These are phyloP conservation scores for Branchinecta lindahli DNA, from an alignment of 1,140 invertebrate species.

Conservation along the genomic window DNA sequence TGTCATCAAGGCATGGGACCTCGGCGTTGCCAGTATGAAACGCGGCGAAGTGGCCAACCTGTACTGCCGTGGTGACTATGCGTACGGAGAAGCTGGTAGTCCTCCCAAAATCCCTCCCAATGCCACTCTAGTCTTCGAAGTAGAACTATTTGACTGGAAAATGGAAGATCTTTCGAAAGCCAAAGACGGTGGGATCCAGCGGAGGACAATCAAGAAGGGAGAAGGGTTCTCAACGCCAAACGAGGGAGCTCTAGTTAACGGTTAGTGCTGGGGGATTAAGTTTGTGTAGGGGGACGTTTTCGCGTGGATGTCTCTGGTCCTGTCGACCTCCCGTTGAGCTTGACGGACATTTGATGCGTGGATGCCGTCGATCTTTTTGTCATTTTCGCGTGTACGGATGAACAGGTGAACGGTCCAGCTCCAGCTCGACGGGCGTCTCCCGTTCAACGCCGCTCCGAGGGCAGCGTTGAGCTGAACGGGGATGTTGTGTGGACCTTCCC, in stretches of 20 bases:
- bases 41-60: conserved; percentile 68
- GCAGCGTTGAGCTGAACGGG: too few relatives aligned
- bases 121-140: conserved; percentile 79
- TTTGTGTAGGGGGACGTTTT: too few relatives aligned
- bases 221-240: conserved; percentile 51
- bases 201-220: conserved; percentile 50
- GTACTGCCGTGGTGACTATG: conserved; percentile 77
- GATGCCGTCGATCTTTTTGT: too few relatives aligned
- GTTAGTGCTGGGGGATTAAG: conserved; percentile 31
- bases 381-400: too few relatives aligned
- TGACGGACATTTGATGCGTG: too few relatives aligned
- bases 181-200: conserved; percentile 65
- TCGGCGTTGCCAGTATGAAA: conserved; percentile 86
- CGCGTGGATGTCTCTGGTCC: too few relatives aligned
- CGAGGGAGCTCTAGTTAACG: conserved; percentile 58
- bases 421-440: too few relatives aligned
- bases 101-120: conserved; percentile 80
- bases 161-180: conserved; percentile 70
- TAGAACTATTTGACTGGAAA: conserved; percentile 68
- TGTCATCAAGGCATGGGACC: conserved; percentile 91
- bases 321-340: too few relatives aligned
- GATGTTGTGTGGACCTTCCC: too few relatives aligned
- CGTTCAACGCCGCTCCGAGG: too few relatives aligned
- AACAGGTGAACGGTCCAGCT: too few relatives aligned
- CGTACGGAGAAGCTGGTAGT: conserved; percentile 68